Evolutionary conservation across 2,113 vertebrate species (phyloP), one percentile per base, ranked within the genome.

Genomic region (Nyctibius bracteatus): DNA sequence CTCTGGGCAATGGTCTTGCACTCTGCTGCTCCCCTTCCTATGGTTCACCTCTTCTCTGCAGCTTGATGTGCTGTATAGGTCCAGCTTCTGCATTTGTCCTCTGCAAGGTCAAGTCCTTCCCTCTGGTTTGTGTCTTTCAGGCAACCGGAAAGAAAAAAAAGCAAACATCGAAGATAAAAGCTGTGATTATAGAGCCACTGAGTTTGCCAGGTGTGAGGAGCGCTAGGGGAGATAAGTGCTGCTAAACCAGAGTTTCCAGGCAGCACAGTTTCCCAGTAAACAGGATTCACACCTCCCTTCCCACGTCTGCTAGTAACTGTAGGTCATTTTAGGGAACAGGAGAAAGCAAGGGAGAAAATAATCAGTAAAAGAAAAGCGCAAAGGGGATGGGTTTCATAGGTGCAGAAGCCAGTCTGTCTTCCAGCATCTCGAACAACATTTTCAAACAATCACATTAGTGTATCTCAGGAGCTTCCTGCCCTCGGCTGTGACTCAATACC

Each of bases 81-180:
- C 71, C 78, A 68, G 89, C 44, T 95, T 68, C 80, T 74, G 44
- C 46, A 43, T 70, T 54, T 1, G 8, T 44, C 58, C 74, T 77
- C 77, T 81, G 43, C 86, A 84, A 94, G 67, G 79, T 90, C 74
- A 93, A 20, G 54, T 70, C 43, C 37, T 73, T 72, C 73, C 28
- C 70, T 70, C 57, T 43, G 33, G 8, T 46, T 82, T 88, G 13
- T 52, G 52, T 33, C 47, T 78, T 47, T 58, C 68, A 70, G 58
- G 54, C 58, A 92, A 68, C 47, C 46, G 14, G 86, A 81, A 35
- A 51, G n/a, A 43, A 33, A 75, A 70, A 51, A 86, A 91, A 51
- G 78, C 39, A 90, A 93, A 87, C 66, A 77, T 1, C 10, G 33
- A 82, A 88, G 78, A 89, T 85, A 94, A 92, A 94, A 94, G 74